A percentile compares a stretch with the other conserved stretches of the same genome.
phyloP scores from a whole-genome alignment of 2,113 vertebrate genomes.

The Arenaria interpres region DNA sequence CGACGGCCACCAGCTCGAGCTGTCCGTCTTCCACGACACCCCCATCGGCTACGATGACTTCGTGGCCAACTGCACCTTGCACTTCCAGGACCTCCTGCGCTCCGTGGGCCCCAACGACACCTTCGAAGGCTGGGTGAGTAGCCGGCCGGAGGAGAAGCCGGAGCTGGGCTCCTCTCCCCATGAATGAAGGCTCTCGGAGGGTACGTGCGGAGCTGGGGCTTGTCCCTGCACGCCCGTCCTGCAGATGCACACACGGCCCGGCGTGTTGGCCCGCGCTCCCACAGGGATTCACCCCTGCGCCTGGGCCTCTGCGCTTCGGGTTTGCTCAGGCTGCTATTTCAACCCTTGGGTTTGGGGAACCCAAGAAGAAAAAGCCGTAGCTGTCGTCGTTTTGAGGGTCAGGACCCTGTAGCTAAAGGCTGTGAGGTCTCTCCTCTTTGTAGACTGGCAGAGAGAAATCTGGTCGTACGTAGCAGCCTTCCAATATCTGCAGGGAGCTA shows the following conservation, averaged over 20 bases:
- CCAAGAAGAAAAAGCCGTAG: background rate
- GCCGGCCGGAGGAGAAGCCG: background rate
- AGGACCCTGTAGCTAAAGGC: background rate
- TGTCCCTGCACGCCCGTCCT: background rate
- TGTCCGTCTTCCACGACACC: slow-evolving; percentile 95
- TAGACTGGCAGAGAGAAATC: background rate
- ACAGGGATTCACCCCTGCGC: background rate
- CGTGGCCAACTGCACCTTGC: slow-evolving; percentile 93
- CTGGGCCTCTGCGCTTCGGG: fast-evolving
- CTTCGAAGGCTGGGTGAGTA: slow-evolving; percentile 97
- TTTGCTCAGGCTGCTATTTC: background rate
- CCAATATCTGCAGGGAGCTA: too few relatives aligned
- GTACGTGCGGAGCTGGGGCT: background rate
- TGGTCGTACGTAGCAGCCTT: too few relatives aligned
- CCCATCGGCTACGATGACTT: slow-evolving; percentile 98
- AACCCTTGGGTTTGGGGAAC: background rate
- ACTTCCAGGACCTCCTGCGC: slow-evolving; percentile 88
- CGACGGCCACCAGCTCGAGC: slow-evolving; percentile 85
- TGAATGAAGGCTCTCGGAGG: background rate
- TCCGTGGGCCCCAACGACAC: slow-evolving; percentile 80
- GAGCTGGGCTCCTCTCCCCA: background rate
- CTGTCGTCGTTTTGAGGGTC: background rate
- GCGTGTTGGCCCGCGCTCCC: background rate
- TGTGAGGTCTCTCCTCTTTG: background rate
- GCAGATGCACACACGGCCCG: background rate